Base-by-base conservation (phyloP, 2,888 invertebrate species). In the Pecten maximus region DNA sequence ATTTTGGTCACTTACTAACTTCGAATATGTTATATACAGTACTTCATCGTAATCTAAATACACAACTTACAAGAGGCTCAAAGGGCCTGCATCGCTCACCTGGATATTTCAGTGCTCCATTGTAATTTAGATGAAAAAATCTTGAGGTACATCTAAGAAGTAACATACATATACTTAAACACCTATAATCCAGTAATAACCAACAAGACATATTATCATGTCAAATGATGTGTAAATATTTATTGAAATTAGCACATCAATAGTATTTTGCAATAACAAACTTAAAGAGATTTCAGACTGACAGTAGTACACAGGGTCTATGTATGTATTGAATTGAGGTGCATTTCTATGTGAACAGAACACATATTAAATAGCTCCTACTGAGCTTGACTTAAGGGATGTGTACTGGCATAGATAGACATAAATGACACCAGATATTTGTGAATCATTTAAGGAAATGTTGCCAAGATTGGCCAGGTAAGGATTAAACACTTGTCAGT, bases 391-490 rank as follows among this genome's bases (percentile, higher is more conserved):
- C 74, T 28, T 28, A 28, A 74, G 35, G 16, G 74, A 74, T 74
- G 74, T 74, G 74, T 74, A 74, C 15, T 28, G 35, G 0, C 10
- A 35, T 19, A 35, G 35, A 35, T 35, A 74, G 6, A 60, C n/a
- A 23, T 23, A 60, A 60, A 60, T 60, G 74, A 28, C 74, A 74
- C 74, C 2, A 74, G 28, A 28, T 74, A 74, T 74, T 74, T 74
- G 74, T 74, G 74, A 74, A 74, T 74, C 35, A 74, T 74, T 74
- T 74, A 10, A 74, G 74, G 74, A 74, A 74, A 74, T 74, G 74
- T 74, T 74, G 74, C 74, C 74, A 74, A 74, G 74, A 74, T 74
- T 74, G 74, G 74, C 74, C 74, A 74, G 74, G 74, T 15, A 28
- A 35, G 74, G 74, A 74, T 74, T 74, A 74, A 35, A 74, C 74